Conservation (phyloP, 2,113 vertebrate species). For the Cnemophilus loriae region DNA sequence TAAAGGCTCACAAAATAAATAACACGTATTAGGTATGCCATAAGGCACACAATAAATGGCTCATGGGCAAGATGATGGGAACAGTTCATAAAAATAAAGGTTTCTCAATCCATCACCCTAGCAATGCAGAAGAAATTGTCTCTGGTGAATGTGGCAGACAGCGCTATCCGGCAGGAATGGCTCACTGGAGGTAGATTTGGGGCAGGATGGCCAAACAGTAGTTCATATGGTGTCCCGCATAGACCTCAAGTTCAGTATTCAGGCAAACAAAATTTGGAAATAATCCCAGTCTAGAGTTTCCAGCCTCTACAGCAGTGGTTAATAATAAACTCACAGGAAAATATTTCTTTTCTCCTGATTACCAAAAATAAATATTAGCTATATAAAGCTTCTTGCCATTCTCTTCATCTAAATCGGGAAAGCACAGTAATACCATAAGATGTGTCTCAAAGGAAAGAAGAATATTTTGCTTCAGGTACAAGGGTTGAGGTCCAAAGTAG, state of each 20-base stretch:
- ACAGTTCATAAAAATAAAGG: neutral
- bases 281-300: neutral
- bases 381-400: neutral
- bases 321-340: neutral
- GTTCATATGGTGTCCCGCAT: accelerated
- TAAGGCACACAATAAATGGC: neutral
- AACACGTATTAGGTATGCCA: neutral
- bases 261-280: neutral
- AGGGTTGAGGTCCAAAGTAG: neutral
- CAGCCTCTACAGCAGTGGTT: neutral
- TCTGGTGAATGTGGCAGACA: neutral
- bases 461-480: neutral
- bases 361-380: neutral
- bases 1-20: neutral
- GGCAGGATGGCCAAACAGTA: neutral
- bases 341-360: neutral
- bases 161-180: neutral
- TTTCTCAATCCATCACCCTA: neutral
- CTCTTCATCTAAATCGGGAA: neutral
- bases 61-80: neutral
- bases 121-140: neutral
- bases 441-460: neutral
- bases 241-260: neutral
- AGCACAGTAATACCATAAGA: neutral
- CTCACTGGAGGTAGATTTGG: neutral